Base-by-base conservation (phyloP, 2,113 vertebrate species). In the Paralichthys olivaceus region DNA sequence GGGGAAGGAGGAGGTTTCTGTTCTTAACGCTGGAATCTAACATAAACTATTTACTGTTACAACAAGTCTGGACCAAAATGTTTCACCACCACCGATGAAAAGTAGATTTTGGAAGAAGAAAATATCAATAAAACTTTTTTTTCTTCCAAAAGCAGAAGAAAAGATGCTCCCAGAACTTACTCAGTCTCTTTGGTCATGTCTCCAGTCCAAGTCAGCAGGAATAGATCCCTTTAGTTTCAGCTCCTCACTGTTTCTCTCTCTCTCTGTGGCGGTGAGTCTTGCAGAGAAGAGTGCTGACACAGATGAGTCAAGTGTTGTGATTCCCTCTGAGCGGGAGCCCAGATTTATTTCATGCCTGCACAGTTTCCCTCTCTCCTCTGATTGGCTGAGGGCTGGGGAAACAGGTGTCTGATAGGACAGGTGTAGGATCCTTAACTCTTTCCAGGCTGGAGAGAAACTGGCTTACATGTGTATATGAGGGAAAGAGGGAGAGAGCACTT, bases 131-230 rank as follows among this genome's bases (percentile, higher is more conserved):
- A 29, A 47, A 0, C 15, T 5, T 4, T 15, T 20, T 19, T 51
- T 51, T 7, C 4, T 19, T 47, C 11, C 2, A 23, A 4, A 61
- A 22, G 7, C 8, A 58, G 17, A 40, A 8, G 7, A 64, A 67
- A 43, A 53, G 7, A 60, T 4, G 1, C 6, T 32, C 4, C n/a
- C 1, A 34, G 15, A 34, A 95, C 94, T 95, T 84, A 95, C 94
- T 95, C 94, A 85, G 89, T 94, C 93, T 95, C 93, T 79, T 95
- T 95, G 89, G 94, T 95, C 94, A 95, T 95, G 89, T 93, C 94
- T 94, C 84, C 83, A 85, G 23, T 87, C 77, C 88, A 81, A 75
- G 83, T 90, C 65, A 72, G 70, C 29, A 28, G 81, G 79, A 68
- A 76, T 90, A 91, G 75, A 62, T 79, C 90, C 86, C 93, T 91